Conservation (phyloP, 2,797 vertebrate genomes). For the Gambelia wislizenii region DNA sequence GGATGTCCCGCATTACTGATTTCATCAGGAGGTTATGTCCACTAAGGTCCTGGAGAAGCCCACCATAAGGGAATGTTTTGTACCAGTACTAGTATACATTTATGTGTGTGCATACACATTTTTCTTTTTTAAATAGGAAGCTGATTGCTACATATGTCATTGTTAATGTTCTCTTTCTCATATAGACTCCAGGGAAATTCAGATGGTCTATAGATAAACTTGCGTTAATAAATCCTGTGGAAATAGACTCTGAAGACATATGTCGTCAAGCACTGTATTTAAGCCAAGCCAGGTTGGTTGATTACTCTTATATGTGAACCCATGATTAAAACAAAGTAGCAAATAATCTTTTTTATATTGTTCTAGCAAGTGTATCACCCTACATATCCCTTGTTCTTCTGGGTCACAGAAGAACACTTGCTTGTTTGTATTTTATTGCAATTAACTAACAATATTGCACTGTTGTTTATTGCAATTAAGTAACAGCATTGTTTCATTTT, state of each 20-base stretch:
- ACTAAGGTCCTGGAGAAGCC: no score
- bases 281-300: constrained; percentile 88
- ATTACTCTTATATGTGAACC: constrained; percentile 22
- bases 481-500: constrained; percentile 63
- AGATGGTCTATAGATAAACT: constrained; percentile 98
- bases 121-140: constrained; percentile 43
- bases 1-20: fast-evolving
- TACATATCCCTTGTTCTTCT: neutral
- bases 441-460: neutral
- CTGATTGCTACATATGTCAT: constrained; percentile 27
- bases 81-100: constrained; percentile 1
- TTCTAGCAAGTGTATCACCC: neutral
- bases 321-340: neutral
- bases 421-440: no score
- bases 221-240: constrained; percentile 92
- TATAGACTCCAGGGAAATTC: constrained; percentile 93
- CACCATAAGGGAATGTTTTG: neutral
- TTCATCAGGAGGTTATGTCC: neutral
- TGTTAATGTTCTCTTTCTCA: constrained; percentile 45
- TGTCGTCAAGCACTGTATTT: constrained; percentile 91
- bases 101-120: constrained; percentile 9
- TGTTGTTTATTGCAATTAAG: neutral
- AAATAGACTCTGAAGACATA: constrained; percentile 96
- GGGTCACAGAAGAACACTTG: no score
- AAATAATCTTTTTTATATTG: neutral